Percentiles rank a stretch among this genome's conserved stretches.
These are phyloP conservation scores for Mercenaria mercenaria DNA, from an alignment of 1,140 invertebrate genomes.

Conservation along the genomic window DNA sequence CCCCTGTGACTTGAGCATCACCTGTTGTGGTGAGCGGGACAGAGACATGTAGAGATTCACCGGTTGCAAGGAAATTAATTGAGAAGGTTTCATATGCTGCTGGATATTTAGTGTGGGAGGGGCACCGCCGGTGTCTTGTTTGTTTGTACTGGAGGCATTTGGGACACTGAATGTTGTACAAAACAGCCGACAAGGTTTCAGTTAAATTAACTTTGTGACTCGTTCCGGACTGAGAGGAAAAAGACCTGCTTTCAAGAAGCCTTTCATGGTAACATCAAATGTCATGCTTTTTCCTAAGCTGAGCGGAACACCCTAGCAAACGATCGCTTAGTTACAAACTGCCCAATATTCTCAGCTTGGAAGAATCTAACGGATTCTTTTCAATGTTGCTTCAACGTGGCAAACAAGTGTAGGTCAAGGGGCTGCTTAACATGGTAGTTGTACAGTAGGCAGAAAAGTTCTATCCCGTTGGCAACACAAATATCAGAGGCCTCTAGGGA, in stretches of 20 bases:
- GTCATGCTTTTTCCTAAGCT: slow-evolving; percentile 11
- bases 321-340: background rate
- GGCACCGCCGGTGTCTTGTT: too few relatives aligned
- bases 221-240: background rate
- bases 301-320: background rate
- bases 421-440: background rate
- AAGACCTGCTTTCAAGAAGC: slow-evolving; percentile 6
- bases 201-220: background rate
- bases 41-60: too few relatives aligned
- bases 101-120: too few relatives aligned
- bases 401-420: slow-evolving; percentile 9
- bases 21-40: too few relatives aligned
- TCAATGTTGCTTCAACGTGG: background rate
- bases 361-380: background rate
- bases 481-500: background rate
- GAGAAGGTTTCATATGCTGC: too few relatives aligned
- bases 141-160: too few relatives aligned
- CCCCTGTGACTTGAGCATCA: too few relatives aligned
- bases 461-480: slow-evolving; percentile 12
- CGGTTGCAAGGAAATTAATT: too few relatives aligned
- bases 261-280: slow-evolving; percentile 8
- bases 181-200: too few relatives aligned
- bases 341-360: background rate
- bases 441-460: background rate
- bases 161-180: too few relatives aligned